phyloP scores from a whole-genome alignment of 1,140 invertebrate genomes.

The Camponotus floridanus region DNA sequence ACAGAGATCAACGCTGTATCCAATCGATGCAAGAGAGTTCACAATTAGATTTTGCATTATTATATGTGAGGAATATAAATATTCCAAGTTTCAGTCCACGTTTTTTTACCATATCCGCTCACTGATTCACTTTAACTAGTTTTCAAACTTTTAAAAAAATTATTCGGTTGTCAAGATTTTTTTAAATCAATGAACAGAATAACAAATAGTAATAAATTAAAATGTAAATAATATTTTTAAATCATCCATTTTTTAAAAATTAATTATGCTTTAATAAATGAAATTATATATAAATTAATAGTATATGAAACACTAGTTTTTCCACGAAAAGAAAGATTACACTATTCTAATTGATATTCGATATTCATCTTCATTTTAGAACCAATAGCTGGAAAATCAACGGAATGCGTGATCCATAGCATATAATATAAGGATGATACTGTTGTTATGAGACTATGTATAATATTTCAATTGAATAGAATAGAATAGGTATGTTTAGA shows the following conservation, averaged over 20 bases:
- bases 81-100: neutral
- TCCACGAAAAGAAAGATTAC: neutral
- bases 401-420: slow-evolving; percentile 12
- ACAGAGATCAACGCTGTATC: neutral
- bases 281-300: neutral
- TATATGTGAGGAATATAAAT: slow-evolving; percentile 18
- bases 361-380: neutral
- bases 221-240: slow-evolving; percentile 3
- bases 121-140: neutral
- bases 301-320: too few relatives aligned
- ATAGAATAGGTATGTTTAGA: slow-evolving; percentile 19
- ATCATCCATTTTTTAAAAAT: neutral
- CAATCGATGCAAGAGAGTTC: slow-evolving; percentile 9
- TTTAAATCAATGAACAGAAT: neutral
- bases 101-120: neutral
- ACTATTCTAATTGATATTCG: slow-evolving; percentile 17
- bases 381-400: slow-evolving; percentile 11
- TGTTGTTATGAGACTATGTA: neutral
- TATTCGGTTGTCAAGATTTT: neutral
- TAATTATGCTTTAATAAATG: neutral
- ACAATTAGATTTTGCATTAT: slow-evolving; percentile 31
- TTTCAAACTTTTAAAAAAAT: slow-evolving; percentile 18
- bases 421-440: slow-evolving; percentile 13
- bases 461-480: slow-evolving; percentile 24
- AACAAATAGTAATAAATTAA: neutral